These are phyloP conservation scores for Regulus satrapa DNA, from an alignment of 2,113 vertebrate species.

Conservation along the genomic window DNA sequence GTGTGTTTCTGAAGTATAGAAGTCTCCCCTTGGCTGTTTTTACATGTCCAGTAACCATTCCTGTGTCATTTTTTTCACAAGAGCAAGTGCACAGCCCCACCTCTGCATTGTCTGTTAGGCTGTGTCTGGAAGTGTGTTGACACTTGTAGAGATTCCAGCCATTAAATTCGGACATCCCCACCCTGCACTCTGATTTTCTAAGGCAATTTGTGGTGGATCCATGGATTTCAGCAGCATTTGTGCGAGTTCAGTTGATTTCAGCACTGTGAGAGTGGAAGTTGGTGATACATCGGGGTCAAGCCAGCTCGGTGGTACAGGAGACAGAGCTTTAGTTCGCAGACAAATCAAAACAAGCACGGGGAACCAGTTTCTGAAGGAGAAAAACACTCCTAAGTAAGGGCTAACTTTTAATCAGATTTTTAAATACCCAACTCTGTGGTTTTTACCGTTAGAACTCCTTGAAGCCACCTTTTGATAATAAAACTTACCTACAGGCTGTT, in stretches of 20 bases:
- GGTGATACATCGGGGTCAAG: not conserved
- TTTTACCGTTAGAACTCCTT: not conserved
- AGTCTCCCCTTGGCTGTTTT: not conserved
- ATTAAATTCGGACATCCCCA: not conserved
- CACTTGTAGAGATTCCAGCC: not conserved
- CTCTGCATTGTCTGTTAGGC: not conserved
- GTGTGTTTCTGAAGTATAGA: not conserved
- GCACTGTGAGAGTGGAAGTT: not conserved
- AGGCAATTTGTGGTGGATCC: not conserved
- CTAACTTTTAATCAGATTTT: slow-evolving; percentile 28
- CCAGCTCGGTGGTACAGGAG: not conserved
- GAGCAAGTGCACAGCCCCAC: not conserved
- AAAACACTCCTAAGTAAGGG: slow-evolving; percentile 6
- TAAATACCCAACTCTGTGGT: not conserved
- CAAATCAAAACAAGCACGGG: not conserved
- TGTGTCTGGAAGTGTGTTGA: not conserved
- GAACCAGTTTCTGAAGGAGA: not conserved
- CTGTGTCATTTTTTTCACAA: not conserved
- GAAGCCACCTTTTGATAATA: not conserved
- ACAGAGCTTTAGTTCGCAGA: not conserved
- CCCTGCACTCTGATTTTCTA: not conserved
- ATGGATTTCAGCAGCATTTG: not conserved
- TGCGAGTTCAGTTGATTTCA: not conserved
- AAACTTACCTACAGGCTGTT: not conserved
- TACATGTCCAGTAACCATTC: not conserved